Evolutionary conservation across 2,113 vertebrate species (phyloP), one percentile per base, ranked within the genome.

Genomic region (Fulica atra): DNA sequence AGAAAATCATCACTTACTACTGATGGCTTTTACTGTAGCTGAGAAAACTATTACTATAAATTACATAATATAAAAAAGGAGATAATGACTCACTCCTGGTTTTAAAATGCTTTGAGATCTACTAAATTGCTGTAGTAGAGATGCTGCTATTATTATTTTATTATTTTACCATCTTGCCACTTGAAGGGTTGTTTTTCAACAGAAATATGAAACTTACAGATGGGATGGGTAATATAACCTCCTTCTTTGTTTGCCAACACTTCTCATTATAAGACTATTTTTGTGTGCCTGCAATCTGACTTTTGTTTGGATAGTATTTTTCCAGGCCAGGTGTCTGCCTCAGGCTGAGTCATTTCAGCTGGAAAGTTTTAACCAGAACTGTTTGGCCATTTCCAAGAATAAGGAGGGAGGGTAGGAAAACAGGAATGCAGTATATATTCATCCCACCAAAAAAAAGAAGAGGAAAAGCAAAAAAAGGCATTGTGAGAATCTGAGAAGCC

Each of bases 11-110:
- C 88, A 46, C 77, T 95, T 96, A 86, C 65, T 65, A 74, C 68
- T 89, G 78, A 93, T 92, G 44, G 69, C 68, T 71, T 92, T 91
- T 89, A 91, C 91, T 91, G 64, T 66, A 93, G 81, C 92, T 82
- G 70, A 68, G 61, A 94, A 96, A 94, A 94, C 42, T 87, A 94
- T 92, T 89, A 72, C 81, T 93, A 88, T 68, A 76, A 89, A 95
- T 84, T 80, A 44, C 53, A 76, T 94, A 93, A 95, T 86, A 81
- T 92, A 81, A 74, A 64, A 57, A 28, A 12, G 4, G 42, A 83
- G 54, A 91, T 92, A 61, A 91, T 72, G 86, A 87, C 44, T 91
- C 72, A 61, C 5, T 92, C 74, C n/a, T 87, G 83, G 21, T 95
- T 80, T 92, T 80, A 94, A 94, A 95, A 91, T 72, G 89, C 44